Evolutionary conservation across 1,140 invertebrate genomes (phyloP), one percentile per base, ranked within the genome.

Genomic region (Lasaia peninsularis): DNA sequence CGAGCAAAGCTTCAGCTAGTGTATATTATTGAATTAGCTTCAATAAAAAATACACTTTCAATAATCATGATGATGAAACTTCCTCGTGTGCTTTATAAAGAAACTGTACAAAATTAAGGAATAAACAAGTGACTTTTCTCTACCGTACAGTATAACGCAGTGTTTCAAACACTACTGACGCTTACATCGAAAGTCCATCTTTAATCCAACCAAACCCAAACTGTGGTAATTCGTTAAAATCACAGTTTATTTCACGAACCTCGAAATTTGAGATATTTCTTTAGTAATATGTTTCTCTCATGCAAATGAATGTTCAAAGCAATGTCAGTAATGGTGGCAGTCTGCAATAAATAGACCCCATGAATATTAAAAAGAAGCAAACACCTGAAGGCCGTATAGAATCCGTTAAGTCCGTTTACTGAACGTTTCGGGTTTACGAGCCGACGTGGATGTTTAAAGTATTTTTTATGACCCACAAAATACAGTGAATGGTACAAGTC

Each of bases 401-500:
- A 31, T 32, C 50, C 50, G 50, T 52, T 52, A 52, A 52, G 50
- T 52, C 24, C 50, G 21, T 52, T 52, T 52, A 52, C 52, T 21
- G 10, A 37, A 28, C 52, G 24, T 37, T 55, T 40, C 35, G 31
- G 14, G 52, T 40, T 55, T 55, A 55, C 33, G 35, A 37, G 33
- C 35, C 52, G 14, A 40, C 34, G 18, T 28, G 35, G 35, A 40
- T 44, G 52, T 40, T 55, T 40, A 44, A 55, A 55, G 52, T 40
- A 55, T 28, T 40, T 44, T 55, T 55, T 55, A 55, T 37, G 52
- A 55, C 12, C 52, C 35, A 55, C 52, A 55, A 55, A 54, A 55
- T 55, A 55, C 16, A 16, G 9, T 14, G 9, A 12, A 10, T 24
- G 35, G 52, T 44, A 4, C 21, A 55, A 55, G 52, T 54, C 11